Conservation (phyloP, 2,888 invertebrate species). For the Cryptus viduatorius region DNA sequence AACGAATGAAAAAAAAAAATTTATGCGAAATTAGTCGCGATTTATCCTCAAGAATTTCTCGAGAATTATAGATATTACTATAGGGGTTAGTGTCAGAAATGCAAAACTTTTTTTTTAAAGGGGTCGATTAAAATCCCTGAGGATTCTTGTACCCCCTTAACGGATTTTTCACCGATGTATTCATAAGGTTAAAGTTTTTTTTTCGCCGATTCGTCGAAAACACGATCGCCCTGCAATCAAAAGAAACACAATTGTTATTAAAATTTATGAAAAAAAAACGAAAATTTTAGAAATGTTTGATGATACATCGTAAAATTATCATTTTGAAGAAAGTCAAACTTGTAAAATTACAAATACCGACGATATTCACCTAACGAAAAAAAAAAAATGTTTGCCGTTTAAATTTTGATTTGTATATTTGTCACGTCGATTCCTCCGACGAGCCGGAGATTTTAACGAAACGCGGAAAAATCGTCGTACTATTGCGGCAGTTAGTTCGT, state of each 20-base stretch:
- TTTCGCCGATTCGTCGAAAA: constrained; percentile 10
- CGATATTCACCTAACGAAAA: neutral
- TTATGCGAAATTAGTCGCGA: constrained; percentile 17
- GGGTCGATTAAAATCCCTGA: constrained; percentile 47
- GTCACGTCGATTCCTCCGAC: neutral
- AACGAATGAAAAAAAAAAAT: neutral
- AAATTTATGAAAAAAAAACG: neutral
- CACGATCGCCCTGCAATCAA: constrained; percentile 56
- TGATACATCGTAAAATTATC: neutral
- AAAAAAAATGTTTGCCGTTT: neutral
- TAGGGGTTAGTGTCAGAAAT: constrained; percentile 6
- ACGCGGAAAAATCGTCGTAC: neutral
- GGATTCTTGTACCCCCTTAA: constrained; percentile 53
- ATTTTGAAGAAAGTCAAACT: neutral
- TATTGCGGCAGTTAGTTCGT: constrained; percentile 48
- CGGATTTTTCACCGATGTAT: constrained; percentile 33
- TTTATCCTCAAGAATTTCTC: constrained; percentile 29
- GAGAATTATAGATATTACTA: constrained; percentile 6
- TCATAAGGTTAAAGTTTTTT: constrained; percentile 50
- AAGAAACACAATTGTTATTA: constrained; percentile 16
- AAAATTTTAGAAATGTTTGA: neutral
- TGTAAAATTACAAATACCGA: no score
- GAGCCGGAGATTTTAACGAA: constrained; percentile 2
- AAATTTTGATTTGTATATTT: neutral
- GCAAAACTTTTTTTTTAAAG: constrained; percentile 2